Evolutionary conservation across 2,888 invertebrate genomes (phyloP), one percentile per base, ranked within the genome.

Genomic region (Ferdinandea cuprea): DNA sequence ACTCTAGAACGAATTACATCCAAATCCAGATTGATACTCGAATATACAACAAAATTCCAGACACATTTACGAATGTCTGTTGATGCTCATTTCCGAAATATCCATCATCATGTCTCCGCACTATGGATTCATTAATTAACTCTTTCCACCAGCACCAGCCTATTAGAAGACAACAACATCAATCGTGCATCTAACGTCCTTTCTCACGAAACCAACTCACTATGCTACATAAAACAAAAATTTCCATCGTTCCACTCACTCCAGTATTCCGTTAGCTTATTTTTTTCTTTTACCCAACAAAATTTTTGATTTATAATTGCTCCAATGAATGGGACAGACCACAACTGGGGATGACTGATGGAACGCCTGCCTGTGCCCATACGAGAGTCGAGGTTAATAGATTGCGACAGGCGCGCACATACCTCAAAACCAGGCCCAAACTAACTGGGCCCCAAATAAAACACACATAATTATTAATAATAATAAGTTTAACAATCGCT

Each of bases 51-150:
- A 25, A 25, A 25, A 25, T 48, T 28, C 7, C 61, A 48, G 35
- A 42, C 25, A 25, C 25, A 25, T 25, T 25, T 25, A 74, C 68
- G 35, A 65, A 37, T 50, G 44, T 76, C 50, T 25, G 44, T 17
- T 56, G 17, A 19, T 78, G 35, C 42, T 42, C 48, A 72, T 83
- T 83, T 78, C 81, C 78, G 50, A 83, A 66, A 66, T 63, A 83
- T 83, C 66, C 65, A 83, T 83, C 77, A 83, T 78, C 81, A 32
- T 61, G 66, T 65, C 77, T 83, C 71, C 42, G 40, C 72, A 61
- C 59, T 66, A 66, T 54, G 42, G 37, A 52, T 77, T 83, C 81
- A 78, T 83, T 83, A 83, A 83, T 77, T 71, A 76, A 61, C 56
- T 46, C 81, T 59, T 52, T 32, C 74, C 68, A 61, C n/a, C 21